Conservation (phyloP, 2,797 vertebrate species). For the Alfaro cultratus region DNA sequence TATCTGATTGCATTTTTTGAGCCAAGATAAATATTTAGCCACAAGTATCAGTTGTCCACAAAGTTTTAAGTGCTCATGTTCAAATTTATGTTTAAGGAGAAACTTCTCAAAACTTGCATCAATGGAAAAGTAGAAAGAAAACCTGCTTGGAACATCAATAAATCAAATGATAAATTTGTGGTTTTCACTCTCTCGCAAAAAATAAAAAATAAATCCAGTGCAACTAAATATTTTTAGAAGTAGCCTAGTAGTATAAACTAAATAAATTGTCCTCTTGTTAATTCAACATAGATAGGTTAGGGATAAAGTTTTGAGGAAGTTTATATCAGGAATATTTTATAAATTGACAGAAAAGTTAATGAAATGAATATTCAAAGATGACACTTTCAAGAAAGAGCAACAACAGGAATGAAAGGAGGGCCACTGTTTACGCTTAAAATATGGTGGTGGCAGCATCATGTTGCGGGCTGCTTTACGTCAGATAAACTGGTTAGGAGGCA, state of each 20-base stretch:
- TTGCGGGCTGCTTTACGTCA: not conserved
- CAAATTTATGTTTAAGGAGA: not conserved
- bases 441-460: not conserved
- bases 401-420: not conserved
- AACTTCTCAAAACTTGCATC: not conserved
- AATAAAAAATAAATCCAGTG: not conserved
- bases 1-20: not conserved
- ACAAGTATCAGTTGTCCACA: not conserved
- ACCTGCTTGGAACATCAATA: not conserved
- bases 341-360: not conserved
- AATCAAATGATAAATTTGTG: not conserved
- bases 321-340: not conserved
- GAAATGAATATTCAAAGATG: not conserved
- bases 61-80: not conserved
- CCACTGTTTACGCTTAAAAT: not conserved
- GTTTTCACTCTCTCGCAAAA: not conserved
- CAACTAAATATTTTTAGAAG: not conserved
- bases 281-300: not conserved
- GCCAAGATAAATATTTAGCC: not conserved
- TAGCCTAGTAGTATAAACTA: not conserved
- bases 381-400: not conserved
- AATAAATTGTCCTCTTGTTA: not conserved
- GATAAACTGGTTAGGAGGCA: not conserved
- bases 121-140: not conserved
- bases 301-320: not conserved